Evolutionary conservation across 2,888 invertebrate species (phyloP), one percentile per base, ranked within the genome.

Genomic region (Pasiphila rectangulata): DNA sequence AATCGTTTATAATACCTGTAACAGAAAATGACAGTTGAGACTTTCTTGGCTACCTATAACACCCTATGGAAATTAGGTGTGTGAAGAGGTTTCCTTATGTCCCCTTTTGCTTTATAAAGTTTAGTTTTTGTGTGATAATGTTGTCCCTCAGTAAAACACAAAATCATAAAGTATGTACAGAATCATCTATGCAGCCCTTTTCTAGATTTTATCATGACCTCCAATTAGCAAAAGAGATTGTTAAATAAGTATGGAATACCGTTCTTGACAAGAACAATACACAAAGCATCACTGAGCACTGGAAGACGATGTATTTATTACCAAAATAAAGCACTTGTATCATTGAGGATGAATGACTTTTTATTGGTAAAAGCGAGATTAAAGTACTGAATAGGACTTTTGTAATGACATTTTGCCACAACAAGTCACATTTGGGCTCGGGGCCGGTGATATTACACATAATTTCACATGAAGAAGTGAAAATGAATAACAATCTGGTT

Each of bases 1-100:
- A 84, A 72, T 67, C 69, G 63, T 69, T 64, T 69, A 58, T 64
- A 63, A 66, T 64, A 79, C 87, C 87, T 87, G 82, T 16, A 57
- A 57, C 9, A 19, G 40, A 82, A 79, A 46, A 17, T 57, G 53
- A 48, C 32, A 30, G 6, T 6, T n/a, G 21, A n/a, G n/a, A n/a
- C n/a, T n/a, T n/a, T n/a, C n/a, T n/a, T n/a, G n/a, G n/a, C n/a
- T n/a, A n/a, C n/a, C n/a, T n/a, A n/a, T n/a, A n/a, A n/a, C n/a
- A n/a, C n/a, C n/a, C n/a, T n/a, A n/a, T n/a, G n/a, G n/a, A n/a
- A n/a, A n/a, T n/a, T n/a, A n/a, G n/a, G n/a, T n/a, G n/a, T n/a
- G n/a, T n/a, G n/a, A n/a, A n/a, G n/a, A n/a, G n/a, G n/a, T n/a
- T n/a, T n/a, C n/a, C n/a, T n/a, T n/a, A n/a, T n/a, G n/a, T n/a